These are phyloP conservation scores for Aepyceros melampus DNA, from an alignment of 2,113 vertebrate species.

Conservation along the genomic window DNA sequence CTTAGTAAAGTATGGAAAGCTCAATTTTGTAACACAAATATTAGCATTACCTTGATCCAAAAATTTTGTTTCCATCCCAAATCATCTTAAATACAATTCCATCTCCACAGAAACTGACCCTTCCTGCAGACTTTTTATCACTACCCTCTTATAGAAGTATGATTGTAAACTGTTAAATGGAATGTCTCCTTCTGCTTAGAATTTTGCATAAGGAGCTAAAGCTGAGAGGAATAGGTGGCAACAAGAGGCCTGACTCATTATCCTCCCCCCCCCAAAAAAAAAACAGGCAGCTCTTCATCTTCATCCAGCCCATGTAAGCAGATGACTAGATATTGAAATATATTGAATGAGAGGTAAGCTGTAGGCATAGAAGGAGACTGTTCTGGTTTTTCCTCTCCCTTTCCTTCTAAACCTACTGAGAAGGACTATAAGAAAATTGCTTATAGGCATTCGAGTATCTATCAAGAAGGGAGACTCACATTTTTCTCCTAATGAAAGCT, in stretches of 20 bases:
- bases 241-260: not conserved
- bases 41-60: not conserved
- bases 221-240: not conserved
- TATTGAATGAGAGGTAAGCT: not conserved
- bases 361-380: not conserved
- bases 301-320: not conserved
- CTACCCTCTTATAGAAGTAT: not conserved
- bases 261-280: not conserved
- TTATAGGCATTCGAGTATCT: not conserved
- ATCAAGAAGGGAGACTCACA: not conserved
- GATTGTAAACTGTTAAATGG: not conserved
- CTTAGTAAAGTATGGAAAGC: not conserved
- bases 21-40: not conserved
- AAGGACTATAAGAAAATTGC: not conserved
- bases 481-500: not conserved
- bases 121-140: not conserved
- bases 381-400: not conserved
- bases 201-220: not conserved
- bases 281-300: fast-evolving
- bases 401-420: not conserved
- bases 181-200: not conserved
- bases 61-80: not conserved
- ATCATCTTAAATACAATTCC: not conserved
- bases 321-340: not conserved
- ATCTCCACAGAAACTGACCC: not conserved